Base-by-base conservation (phyloP, 2,797 vertebrate species). In the Oreortyx pictus region DNA sequence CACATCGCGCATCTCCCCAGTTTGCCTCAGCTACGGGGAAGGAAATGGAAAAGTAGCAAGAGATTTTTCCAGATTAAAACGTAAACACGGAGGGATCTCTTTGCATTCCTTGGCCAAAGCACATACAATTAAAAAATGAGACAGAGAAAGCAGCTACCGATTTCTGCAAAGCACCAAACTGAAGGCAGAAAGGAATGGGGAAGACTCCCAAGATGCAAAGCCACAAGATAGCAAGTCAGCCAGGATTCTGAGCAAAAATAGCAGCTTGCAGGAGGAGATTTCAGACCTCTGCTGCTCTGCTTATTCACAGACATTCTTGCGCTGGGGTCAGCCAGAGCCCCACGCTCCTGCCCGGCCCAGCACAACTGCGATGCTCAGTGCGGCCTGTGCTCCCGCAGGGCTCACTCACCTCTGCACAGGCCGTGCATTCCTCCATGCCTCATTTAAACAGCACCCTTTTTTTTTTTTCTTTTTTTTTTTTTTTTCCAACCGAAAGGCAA, bases 351-450 rank as follows among this genome's bases (percentile, higher is more conserved):
- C 37, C 52, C 61, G 85, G 81, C 74, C 66, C 89, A 67, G 41
- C 67, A 68, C 52, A 49, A 77, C 7, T 19, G 70, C 46, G 43
- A 11, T 46, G 35, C 47, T 7, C n/a, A 87, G 76, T 52, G 27
- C 39, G 76, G 39, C 85, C 60, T 62, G 25, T 8, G 25, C 60
- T 41, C 90, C 82, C 10, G 71, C 2, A 75, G 84, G 66, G 74
- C 68, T 93, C 90, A 94, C 96, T 97, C 96, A 97, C 94, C 95
- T 96, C 91, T 82, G 88, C 80, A 66, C 79, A 31, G 64, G 86
- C 83, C 41, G 0, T 65, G 75, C 86, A 82, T 57, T 89, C 95
- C 73, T 94, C 92, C 90, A 89, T 92, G 68, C 35, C 88, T 94
- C 89, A 88, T 81, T 88, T 76, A 86, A 89, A 87, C 79, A 80